Evolutionary conservation across 2,888 invertebrate genomes (phyloP), one percentile per base, ranked within the genome.

Genomic region (Rhagium mordax): DNA sequence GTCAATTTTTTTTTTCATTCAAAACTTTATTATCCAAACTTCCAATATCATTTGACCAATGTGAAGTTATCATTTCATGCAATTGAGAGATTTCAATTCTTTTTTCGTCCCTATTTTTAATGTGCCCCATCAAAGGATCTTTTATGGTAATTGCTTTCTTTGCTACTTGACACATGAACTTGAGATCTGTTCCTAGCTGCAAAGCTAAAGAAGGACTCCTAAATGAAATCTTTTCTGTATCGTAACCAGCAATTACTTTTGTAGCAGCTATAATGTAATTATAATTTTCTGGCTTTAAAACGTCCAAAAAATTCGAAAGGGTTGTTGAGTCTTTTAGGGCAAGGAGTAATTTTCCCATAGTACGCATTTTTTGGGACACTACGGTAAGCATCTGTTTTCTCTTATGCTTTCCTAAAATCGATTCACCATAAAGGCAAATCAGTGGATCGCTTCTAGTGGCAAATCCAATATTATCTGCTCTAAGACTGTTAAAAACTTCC

Each of bases 101-200:
- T 49, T 49, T 49, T 49, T 49, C 49, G 2, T 15, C 49, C 6
- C 16, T 49, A 6, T 49, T 49, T 49, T 53, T 13, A 21, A 21
- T 41, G 13, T 3, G 10, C 13, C 41, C 13, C 41, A 41, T 13
- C 41, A 41, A 13, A 41, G 41, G 41, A 41, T 41, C 13, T 41
- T 33, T 33, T 33, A 33, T 33, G 8, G 29, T 33, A 33, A 10
- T 41, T 41, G 41, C 41, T 13, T 41, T 41, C 29, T 41, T 41
- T 41, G 41, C 41, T 1, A 41, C 41, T 13, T 41, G 13, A 13
- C 41, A 41, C 10, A 41, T 13, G 13, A 41, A 41, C 13, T 41
- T 41, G 10, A 41, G 41, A 13, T 41, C 13, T 33, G 72, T 74
- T 53, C 76, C 76, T 70, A 76, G 74, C 61, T 76, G 76, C 5